Evolutionary conservation across 2,888 invertebrate genomes (phyloP).

Genomic region (Sussaba pulchella): DNA sequence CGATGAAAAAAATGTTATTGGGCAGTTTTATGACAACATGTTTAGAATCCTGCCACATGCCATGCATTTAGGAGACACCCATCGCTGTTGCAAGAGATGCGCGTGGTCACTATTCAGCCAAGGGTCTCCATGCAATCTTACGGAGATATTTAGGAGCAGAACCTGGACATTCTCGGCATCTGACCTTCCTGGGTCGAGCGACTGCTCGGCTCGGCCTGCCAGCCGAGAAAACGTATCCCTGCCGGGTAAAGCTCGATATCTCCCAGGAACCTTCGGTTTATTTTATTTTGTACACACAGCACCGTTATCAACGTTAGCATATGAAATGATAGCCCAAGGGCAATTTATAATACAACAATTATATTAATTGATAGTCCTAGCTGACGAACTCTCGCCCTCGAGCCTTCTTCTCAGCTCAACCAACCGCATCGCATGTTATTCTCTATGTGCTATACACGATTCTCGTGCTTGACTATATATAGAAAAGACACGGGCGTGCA

Average conservation of each 20-base stretch:
- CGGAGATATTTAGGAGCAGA: too few species aligned
- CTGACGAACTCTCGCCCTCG: slow-evolving; percentile 64
- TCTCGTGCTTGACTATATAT: slow-evolving; percentile 24
- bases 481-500: slow-evolving; percentile 61
- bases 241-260: slow-evolving; percentile 41
- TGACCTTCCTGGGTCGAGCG: too few species aligned
- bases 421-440: slow-evolving; percentile 13
- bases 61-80: too few species aligned
- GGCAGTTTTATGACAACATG: too few species aligned
- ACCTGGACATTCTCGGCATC: too few species aligned
- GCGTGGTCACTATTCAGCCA: too few species aligned
- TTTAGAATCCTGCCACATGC: too few species aligned
- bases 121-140: too few species aligned
- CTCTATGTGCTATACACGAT: slow-evolving; percentile 21
- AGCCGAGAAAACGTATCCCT: not conserved
- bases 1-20: too few species aligned
- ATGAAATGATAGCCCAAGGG: slow-evolving; percentile 62
- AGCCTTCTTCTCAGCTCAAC: slow-evolving; percentile 39
- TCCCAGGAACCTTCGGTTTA: slow-evolving; percentile 29
- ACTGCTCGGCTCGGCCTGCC: too few species aligned
- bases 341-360: slow-evolving; percentile 69
- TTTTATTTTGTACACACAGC: slow-evolving; percentile 64
- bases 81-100: too few species aligned
- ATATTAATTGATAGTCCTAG: slow-evolving; percentile 70
- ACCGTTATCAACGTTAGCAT: slow-evolving; percentile 66